Conservation (phyloP, 2,888 invertebrate genomes). For the Caenorhabditis wallacei region DNA sequence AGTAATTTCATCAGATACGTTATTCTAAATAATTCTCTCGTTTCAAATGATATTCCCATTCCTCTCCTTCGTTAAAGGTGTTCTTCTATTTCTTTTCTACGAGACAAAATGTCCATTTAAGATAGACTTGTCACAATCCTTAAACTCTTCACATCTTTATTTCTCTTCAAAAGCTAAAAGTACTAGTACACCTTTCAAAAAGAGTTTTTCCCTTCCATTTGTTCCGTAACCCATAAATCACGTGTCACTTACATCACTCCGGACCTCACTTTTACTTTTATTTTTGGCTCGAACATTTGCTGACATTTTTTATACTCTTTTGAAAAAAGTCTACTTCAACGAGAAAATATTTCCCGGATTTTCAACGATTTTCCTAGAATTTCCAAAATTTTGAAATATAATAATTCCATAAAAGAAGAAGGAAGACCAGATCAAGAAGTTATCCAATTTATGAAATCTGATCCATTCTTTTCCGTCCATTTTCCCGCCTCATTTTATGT, state of each 20-base stretch:
- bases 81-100: not conserved
- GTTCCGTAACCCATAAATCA: conserved; percentile 50
- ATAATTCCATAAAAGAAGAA: not conserved
- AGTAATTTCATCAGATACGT: not conserved
- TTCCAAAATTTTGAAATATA: not conserved
- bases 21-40: not conserved
- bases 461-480: not conserved
- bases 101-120: no score
- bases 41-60: no score
- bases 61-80: no score
- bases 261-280: conserved; percentile 6
- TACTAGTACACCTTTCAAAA: conserved; percentile 36
- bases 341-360: no score
- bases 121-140: no score
- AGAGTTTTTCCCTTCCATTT: not conserved
- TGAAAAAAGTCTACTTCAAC: no score
- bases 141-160: not conserved
- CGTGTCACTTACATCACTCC: conserved; percentile 44
- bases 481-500: conserved; percentile 15
- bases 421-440: conserved; percentile 27
- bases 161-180: no score
- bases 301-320: no score
- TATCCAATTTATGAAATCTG: conserved; percentile 28
- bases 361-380: not conserved
- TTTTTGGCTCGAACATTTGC: not conserved